Evolutionary conservation across 2,113 vertebrate species (phyloP).

Genomic region (Mirounga angustirostris): DNA sequence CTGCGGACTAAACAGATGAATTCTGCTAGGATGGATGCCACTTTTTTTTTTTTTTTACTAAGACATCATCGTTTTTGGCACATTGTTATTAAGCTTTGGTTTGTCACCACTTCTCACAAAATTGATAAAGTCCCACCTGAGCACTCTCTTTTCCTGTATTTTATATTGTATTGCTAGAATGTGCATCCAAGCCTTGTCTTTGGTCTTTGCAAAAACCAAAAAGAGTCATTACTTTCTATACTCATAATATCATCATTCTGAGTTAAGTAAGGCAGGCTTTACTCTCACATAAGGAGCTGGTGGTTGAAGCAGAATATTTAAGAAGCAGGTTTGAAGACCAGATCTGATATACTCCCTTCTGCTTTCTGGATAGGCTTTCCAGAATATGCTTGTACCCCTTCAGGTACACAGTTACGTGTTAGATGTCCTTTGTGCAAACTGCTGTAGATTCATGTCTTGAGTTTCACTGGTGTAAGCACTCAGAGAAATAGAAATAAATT

Average conservation of each 20-base stretch:
- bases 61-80: constrained; percentile 4
- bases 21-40: background rate
- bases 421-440: constrained; percentile 15
- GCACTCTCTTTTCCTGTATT: background rate
- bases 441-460: background rate
- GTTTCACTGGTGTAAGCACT: constrained; percentile 43
- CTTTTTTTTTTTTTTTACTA: background rate
- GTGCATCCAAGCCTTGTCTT: background rate
- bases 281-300: constrained; percentile 82
- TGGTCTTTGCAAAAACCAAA: background rate
- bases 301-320: constrained; percentile 69
- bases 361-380: constrained; percentile 54
- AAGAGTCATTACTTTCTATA: constrained; percentile 79
- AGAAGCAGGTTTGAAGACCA: constrained; percentile 66
- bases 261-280: constrained; percentile 51
- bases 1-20: background rate
- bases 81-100: background rate
- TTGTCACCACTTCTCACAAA: background rate
- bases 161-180: constrained; percentile 2
- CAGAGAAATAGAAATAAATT: constrained; percentile 51
- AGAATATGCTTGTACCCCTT: background rate
- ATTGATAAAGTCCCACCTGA: background rate
- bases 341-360: constrained; percentile 54
- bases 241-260: constrained; percentile 78
- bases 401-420: constrained; percentile 25